A percentile compares a stretch with the other conserved stretches of the same genome.
Conservation (phyloP, 1,140 invertebrate species). For the Tetraneura akinire region DNA sequence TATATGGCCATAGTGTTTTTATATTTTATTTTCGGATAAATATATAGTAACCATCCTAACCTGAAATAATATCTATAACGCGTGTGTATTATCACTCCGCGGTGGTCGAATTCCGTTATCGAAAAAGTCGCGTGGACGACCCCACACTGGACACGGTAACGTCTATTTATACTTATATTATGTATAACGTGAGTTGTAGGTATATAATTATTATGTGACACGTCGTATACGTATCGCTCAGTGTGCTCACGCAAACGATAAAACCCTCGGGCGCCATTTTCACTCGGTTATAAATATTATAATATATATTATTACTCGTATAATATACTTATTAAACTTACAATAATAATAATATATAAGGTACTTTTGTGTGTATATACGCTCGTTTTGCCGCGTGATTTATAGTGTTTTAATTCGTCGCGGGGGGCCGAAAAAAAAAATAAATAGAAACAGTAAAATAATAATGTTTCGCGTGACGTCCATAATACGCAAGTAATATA, state of each 20-base stretch:
- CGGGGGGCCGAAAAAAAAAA: neutral
- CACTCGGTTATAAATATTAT: neutral
- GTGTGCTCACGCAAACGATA: constrained; percentile 6
- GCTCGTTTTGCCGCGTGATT: constrained; percentile 22
- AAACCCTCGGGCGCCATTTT: constrained; percentile 15
- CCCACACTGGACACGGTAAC: no score
- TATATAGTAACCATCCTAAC: no score
- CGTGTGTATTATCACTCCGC: neutral
- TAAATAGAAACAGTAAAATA: constrained; percentile 1
- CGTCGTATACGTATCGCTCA: neutral
- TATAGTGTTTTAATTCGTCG: constrained; percentile 16
- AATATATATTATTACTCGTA: neutral
- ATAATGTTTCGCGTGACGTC: constrained; percentile 15
- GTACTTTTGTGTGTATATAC: neutral
- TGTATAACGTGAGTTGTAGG: no score
- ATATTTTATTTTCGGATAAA: no score
- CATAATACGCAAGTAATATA: no score
- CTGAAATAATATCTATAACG: no score
- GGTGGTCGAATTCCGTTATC: neutral
- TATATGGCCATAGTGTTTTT: no score
- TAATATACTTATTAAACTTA: no score
- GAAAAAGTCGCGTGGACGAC: neutral
- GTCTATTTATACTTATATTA: neutral
- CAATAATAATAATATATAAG: no score
- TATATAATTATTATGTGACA: constrained; percentile 1